Evolutionary conservation across 2,888 invertebrate species (phyloP).

Genomic region (Therioaphis trifolii): DNA sequence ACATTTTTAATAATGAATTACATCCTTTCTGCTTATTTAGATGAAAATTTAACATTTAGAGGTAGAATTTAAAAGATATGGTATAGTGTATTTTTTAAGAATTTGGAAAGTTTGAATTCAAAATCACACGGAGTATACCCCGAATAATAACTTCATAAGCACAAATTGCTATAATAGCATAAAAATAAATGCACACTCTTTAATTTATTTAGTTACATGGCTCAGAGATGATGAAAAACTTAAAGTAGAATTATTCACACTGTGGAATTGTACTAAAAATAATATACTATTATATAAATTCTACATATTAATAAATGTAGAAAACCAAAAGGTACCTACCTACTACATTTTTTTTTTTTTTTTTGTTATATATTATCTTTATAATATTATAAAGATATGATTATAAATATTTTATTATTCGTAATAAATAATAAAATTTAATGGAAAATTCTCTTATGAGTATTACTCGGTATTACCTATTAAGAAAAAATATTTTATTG

Average conservation of each 20-base stretch:
- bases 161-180: conserved; percentile 14
- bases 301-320: background rate
- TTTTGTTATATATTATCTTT: no score
- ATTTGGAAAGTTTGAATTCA: conserved; percentile 17
- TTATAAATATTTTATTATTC: no score
- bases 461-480: no score
- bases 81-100: conserved; percentile 27
- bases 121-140: background rate
- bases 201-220: background rate
- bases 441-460: no score
- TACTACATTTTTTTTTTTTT: no score
- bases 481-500: no score
- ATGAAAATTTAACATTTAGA: background rate
- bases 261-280: background rate
- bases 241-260: background rate
- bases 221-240: background rate
- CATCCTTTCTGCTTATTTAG: background rate
- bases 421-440: no score
- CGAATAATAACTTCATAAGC: background rate
- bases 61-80: conserved; percentile 6
- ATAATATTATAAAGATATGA: no score
- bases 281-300: no score
- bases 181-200: conserved; percentile 21
- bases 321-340: background rate
- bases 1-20: background rate